Evolutionary conservation across 1,140 invertebrate species (phyloP).

Genomic region (Manduca sexta): DNA sequence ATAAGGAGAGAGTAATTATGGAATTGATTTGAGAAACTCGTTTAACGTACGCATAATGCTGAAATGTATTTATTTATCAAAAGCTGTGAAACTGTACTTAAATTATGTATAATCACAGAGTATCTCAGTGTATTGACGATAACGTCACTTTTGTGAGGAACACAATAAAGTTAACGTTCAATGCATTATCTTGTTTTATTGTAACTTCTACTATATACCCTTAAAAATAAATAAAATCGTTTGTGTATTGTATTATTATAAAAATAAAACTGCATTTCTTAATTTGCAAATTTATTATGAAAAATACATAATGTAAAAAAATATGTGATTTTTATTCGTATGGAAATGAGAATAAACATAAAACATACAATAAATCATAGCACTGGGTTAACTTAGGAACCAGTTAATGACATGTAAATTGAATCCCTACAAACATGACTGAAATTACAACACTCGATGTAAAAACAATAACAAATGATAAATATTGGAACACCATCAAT

Average conservation of each 20-base stretch:
- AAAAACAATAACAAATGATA: too few relatives aligned
- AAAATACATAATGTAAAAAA: too few relatives aligned
- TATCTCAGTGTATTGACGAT: conserved; percentile 63
- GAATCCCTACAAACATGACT: too few relatives aligned
- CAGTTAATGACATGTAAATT: too few relatives aligned
- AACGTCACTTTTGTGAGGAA: conserved; percentile 61
- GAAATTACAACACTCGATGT: too few relatives aligned
- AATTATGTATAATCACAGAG: conserved; percentile 50
- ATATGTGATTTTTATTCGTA: too few relatives aligned
- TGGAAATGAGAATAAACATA: too few relatives aligned
- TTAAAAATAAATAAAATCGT: background rate
- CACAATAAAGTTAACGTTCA: conserved; percentile 41
- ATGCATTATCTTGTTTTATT: conserved; percentile 19
- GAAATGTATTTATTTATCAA: conserved; percentile 44
- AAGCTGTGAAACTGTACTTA: conserved; percentile 70
- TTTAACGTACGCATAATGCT: conserved; percentile 28
- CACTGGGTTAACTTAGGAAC: too few relatives aligned
- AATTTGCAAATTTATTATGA: too few relatives aligned
- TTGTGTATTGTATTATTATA: background rate
- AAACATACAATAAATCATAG: too few relatives aligned
- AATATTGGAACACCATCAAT: too few relatives aligned
- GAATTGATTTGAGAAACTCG: conserved; percentile 43
- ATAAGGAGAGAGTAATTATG: conserved; percentile 26
- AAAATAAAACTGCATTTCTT: too few relatives aligned
- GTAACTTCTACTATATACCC: conserved; percentile 5